phyloP scores from a whole-genome alignment of 2,113 vertebrate species.

The Centropus bengalensis region DNA sequence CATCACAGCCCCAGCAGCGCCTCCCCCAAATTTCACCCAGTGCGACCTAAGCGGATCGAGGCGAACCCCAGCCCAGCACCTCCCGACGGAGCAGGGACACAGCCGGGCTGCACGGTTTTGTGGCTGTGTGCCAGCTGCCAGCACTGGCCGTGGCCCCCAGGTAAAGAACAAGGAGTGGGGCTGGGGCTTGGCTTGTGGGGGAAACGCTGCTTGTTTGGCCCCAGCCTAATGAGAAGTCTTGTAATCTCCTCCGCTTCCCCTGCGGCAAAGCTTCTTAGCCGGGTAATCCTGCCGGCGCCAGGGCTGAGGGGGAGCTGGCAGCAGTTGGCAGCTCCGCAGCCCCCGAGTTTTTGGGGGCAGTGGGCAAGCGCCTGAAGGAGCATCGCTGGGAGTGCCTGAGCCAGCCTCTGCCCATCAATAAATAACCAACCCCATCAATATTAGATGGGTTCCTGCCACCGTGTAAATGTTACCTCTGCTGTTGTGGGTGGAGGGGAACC shows the following conservation, averaged over 20 bases:
- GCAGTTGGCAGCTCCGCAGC: not conserved
- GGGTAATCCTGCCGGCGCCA: not conserved
- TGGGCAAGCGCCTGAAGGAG: fast-evolving
- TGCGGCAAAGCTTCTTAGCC: constrained; percentile 32
- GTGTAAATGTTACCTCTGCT: constrained; percentile 32
- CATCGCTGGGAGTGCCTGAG: not conserved
- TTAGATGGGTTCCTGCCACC: not conserved
- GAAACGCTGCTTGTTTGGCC: not conserved
- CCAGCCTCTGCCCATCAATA: constrained; percentile 12
- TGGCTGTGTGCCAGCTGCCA: no score
- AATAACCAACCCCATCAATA: constrained; percentile 18
- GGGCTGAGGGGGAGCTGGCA: fast-evolving
- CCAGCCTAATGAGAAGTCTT: not conserved
- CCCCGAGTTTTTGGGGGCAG: not conserved
- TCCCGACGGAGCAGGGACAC: not conserved
- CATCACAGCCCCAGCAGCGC: fast-evolving
- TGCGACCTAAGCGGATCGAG: not conserved
- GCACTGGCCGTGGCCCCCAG: no score
- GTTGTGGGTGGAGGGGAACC: not conserved
- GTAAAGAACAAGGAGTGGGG: not conserved
- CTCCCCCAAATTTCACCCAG: not conserved
- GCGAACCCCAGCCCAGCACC: not conserved
- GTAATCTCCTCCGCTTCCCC: constrained; percentile 12
- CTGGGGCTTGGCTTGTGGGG: not conserved
- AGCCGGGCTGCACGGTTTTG: no score